Percentiles rank a stretch among this genome's conserved stretches.
phyloP scores from a whole-genome alignment of 2,797 vertebrate genomes.

The Microctenopoma stevenorrisi region DNA sequence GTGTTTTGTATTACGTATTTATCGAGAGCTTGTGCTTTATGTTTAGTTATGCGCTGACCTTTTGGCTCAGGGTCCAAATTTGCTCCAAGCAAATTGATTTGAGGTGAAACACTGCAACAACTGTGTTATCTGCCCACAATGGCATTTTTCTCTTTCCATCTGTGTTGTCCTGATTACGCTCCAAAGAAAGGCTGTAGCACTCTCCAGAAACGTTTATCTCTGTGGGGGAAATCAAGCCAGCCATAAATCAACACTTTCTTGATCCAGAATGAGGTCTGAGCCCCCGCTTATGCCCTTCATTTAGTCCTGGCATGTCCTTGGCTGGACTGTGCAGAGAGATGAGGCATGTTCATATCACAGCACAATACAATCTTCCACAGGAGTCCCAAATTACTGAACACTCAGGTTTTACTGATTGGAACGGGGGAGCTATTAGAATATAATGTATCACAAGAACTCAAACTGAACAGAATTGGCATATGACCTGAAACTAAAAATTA shows the following conservation, averaged over 20 bases:
- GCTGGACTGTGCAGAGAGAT: conserved; percentile 47
- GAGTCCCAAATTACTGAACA: conserved; percentile 54
- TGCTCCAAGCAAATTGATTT: conserved; percentile 50
- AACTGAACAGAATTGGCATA: conserved; percentile 48
- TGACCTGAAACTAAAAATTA: conserved; percentile 57
- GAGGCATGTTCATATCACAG: conserved; percentile 42
- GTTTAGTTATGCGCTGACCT: conserved; percentile 19
- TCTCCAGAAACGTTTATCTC: conserved; percentile 71
- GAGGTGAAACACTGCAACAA: conserved; percentile 42
- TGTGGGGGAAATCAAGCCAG: conserved; percentile 65
- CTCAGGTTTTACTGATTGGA: conserved; percentile 53
- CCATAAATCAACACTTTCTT: conserved; percentile 77
- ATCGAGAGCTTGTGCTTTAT: neutral
- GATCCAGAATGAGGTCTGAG: conserved; percentile 69
- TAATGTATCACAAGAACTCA: conserved; percentile 42
- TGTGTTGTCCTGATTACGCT: conserved; percentile 67
- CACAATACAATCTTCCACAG: conserved; percentile 44
- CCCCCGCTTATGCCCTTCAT: conserved; percentile 53
- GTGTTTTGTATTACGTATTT: neutral
- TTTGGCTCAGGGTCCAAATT: conserved; percentile 48
- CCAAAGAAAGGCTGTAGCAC: conserved; percentile 53
- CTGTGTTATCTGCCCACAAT: conserved; percentile 52
- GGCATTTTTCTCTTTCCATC: conserved; percentile 58
- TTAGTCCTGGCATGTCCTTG: conserved; percentile 60
- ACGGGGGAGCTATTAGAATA: conserved; percentile 47